phyloP scores from a whole-genome alignment of 2,113 vertebrate genomes.

The Turnix velox region DNA sequence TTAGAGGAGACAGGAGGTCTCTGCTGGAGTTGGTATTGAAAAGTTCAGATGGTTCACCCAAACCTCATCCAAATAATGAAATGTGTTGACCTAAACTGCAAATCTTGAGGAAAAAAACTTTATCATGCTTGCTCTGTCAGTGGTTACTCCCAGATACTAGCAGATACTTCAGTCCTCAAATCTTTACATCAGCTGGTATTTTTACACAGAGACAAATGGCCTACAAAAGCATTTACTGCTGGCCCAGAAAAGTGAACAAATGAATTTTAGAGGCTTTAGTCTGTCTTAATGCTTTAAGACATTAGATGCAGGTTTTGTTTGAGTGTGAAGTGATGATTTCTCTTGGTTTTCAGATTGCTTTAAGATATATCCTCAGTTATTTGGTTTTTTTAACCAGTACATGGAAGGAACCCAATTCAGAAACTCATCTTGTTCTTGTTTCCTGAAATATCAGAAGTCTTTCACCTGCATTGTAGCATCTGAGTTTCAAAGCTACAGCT shows the following conservation, averaged over 20 bases:
- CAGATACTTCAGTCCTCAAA: background rate
- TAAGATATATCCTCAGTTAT: background rate
- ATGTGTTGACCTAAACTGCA: background rate
- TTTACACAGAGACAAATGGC: background rate
- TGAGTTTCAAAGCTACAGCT: background rate
- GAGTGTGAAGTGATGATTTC: background rate
- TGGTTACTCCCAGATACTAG: background rate
- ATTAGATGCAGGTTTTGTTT: background rate
- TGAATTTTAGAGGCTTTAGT: background rate
- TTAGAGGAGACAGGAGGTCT: constrained; percentile 10
- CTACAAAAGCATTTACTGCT: background rate
- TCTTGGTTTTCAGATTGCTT: constrained; percentile 1
- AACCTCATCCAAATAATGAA: constrained; percentile 17
- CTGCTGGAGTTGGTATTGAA: background rate
- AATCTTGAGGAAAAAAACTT: constrained; percentile 18
- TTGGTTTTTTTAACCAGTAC: background rate
- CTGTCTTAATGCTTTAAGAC: background rate
- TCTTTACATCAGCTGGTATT: background rate
- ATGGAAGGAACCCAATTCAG: background rate
- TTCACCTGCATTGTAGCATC: background rate
- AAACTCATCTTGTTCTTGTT: background rate
- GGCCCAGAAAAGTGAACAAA: background rate
- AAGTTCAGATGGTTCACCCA: constrained; percentile 40
- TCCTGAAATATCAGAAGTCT: background rate
- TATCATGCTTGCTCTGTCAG: background rate